Base-by-base conservation (phyloP, 2,113 vertebrate genomes). In the Anhinga rufa region DNA sequence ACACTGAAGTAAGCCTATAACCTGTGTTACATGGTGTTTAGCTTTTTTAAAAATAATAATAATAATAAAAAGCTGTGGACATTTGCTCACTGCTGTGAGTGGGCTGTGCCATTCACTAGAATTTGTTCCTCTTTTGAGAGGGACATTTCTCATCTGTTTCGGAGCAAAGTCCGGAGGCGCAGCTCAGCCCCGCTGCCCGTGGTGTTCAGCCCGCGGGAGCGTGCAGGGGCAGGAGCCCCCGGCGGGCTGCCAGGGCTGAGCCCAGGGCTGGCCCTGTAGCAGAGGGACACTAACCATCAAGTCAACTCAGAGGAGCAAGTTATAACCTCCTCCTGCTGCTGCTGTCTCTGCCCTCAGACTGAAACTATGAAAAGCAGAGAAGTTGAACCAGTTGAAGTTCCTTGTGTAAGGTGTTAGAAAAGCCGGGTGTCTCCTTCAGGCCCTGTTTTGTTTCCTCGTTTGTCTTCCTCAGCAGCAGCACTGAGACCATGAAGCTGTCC, bases 91-190 rank as follows among this genome's bases (percentile, higher is more conserved):
- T 78, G 38, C 25, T 21, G 49, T 79, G 29, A 11, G 7, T n/a
- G n/a, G 31, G n/a, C 49, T 4, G 5, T 75, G 25, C 25, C 4
- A 0, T 25, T 83, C 0, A 0, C 36, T 65, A 32, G 40, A 24
- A 34, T 69, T 95, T 80, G 15, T 68, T 26, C 28, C 6, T 76
- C 66, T 80, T 38, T 28, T 7, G 26, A 69, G 49, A 69, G 44
- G 28, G 65, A 16, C 3, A 1, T 51, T 77, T 91, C 46, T 88
- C 2, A 28, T 52, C 16, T 62, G 38, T 51, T 58, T 42, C 2
- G 3, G 77, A 86, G 51, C 29, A 25, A 58, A 74, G 46, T 69
- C 26, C 22, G 6, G 36, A 57, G 64, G 34, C 5, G 8, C 6
- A 25, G 29, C 62, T 68, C 16, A 18, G 52, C 29, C 38, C 28